Conservation (phyloP, 2,888 invertebrate genomes). For the Meteorus cinctellus region DNA sequence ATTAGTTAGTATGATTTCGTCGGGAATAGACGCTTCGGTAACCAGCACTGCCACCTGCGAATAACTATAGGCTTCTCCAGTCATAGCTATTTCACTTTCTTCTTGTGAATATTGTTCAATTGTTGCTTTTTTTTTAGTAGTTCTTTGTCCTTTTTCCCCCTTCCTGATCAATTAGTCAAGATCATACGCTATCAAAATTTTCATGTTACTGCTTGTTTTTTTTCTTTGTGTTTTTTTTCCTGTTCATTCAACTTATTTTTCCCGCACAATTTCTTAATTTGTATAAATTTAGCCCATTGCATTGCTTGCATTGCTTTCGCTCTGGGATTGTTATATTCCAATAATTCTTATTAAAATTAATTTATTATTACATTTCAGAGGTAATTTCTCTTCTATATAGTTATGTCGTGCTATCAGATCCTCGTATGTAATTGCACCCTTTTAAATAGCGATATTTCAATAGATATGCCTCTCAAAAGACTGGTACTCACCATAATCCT, state of each 20-base stretch:
- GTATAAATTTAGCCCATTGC: slow-evolving; percentile 16
- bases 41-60: slow-evolving; percentile 70
- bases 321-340: slow-evolving; percentile 23
- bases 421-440: slow-evolving; percentile 21
- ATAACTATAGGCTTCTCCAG: slow-evolving; percentile 67
- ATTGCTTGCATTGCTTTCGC: slow-evolving; percentile 22
- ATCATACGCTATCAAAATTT: slow-evolving; percentile 33
- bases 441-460: slow-evolving; percentile 41
- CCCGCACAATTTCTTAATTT: slow-evolving; percentile 6
- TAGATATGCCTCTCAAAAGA: slow-evolving; percentile 53
- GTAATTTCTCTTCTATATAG: slow-evolving; percentile 9
- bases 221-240: not conserved
- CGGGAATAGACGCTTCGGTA: slow-evolving; percentile 68
- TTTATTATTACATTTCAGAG: slow-evolving; percentile 21
- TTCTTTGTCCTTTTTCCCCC: slow-evolving; percentile 36
- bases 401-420: slow-evolving; percentile 16
- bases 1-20: slow-evolving; percentile 62
- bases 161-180: slow-evolving; percentile 39
- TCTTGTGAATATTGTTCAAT: slow-evolving; percentile 39
- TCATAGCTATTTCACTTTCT: slow-evolving; percentile 57
- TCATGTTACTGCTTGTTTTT: not conserved
- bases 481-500: slow-evolving; percentile 72
- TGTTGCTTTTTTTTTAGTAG: slow-evolving; percentile 23
- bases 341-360: slow-evolving; percentile 26
- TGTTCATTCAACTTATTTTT: not conserved